Conservation (phyloP, 2,888 invertebrate genomes). For the Caenorhabditis uteleia region DNA sequence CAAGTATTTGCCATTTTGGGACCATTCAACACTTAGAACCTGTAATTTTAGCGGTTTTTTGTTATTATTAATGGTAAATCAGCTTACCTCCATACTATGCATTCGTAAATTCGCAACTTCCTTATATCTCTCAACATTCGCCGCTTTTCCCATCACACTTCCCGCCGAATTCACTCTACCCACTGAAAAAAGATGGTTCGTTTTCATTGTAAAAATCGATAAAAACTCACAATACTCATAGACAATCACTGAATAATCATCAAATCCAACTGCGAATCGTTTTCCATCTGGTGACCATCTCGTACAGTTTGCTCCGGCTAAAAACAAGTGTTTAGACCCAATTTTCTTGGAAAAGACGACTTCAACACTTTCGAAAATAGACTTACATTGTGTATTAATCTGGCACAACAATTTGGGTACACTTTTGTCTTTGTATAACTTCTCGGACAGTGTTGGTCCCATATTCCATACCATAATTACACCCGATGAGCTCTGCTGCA, state of each 20-base stretch:
- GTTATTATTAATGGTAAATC: too few relatives aligned
- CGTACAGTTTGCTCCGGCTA: constrained; percentile 59
- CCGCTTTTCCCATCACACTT: constrained; percentile 66
- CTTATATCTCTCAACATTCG: constrained; percentile 89
- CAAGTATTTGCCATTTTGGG: constrained; percentile 88
- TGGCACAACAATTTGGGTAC: constrained; percentile 29
- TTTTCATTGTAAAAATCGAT: not conserved
- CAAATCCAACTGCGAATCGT: constrained; percentile 43
- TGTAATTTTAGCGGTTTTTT: too few relatives aligned
- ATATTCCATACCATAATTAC: constrained; percentile 58
- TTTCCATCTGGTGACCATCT: constrained; percentile 57
- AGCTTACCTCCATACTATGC: constrained; percentile 75
- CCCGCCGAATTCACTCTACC: constrained; percentile 50
- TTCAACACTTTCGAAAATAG: not conserved
- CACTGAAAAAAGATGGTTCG: constrained; percentile 19
- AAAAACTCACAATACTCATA: constrained; percentile 41
- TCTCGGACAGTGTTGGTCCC: constrained; percentile 34
- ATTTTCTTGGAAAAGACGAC: not conserved
- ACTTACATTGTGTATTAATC: constrained; percentile 15
- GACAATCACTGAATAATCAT: constrained; percentile 45
- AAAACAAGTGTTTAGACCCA: constrained; percentile 5
- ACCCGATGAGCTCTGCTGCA: constrained; percentile 45
- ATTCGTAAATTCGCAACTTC: constrained; percentile 79
- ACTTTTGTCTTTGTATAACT: constrained; percentile 22
- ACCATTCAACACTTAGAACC: constrained; percentile 95